Evolutionary conservation across 1,140 invertebrate genomes (phyloP), one percentile per base, ranked within the genome.

Genomic region (Pollicipes pollicipes): DNA sequence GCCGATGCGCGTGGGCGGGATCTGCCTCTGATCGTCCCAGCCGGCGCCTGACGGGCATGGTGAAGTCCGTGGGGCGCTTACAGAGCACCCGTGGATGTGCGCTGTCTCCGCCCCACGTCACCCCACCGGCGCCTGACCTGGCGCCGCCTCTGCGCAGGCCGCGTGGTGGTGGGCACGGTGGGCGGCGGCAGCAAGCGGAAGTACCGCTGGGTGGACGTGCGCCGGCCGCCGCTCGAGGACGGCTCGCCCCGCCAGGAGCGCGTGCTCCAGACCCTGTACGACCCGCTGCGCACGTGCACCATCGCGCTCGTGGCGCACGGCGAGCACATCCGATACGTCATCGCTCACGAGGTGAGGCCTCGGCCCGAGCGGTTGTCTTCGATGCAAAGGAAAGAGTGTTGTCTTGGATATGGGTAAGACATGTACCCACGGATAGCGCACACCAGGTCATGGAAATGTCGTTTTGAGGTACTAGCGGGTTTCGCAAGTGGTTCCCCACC

Each of bases 171-270:
- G 26, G 89, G 89, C 74, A 91, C 90, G 67, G 88, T 97, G 73
- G 96, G 96, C 37, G 95, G 95, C 45, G 97, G 96, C 29, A 86
- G 93, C 30, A 97, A 96, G 80, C 89, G 92, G 73, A 89, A 91
- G 76, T 97, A 88, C 78, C 90, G 94, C 75, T 97, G 95, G 94
- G 85, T 98, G 66, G 85, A 94, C 73, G 91, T 87, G 84, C 81
- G 86, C 26, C 81, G 95, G 74, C 83, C 86, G 91, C 69, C 71
- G 31, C 74, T 73, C 66, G 70, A n/a, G 28, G 75, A 79, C 67
- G 79, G 78, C 1, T 73, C 74, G n/a, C 75, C 78, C 3, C 68
- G 79, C 24, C 78, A 78, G 26, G 82, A 83, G 72, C 77, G 77
- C 74, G 81, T 84, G 0, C 80, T 93, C 10, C 71, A 76, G 73